Conservation (phyloP, 1,140 invertebrate species). For the Lordiphosa clarofinis region DNA sequence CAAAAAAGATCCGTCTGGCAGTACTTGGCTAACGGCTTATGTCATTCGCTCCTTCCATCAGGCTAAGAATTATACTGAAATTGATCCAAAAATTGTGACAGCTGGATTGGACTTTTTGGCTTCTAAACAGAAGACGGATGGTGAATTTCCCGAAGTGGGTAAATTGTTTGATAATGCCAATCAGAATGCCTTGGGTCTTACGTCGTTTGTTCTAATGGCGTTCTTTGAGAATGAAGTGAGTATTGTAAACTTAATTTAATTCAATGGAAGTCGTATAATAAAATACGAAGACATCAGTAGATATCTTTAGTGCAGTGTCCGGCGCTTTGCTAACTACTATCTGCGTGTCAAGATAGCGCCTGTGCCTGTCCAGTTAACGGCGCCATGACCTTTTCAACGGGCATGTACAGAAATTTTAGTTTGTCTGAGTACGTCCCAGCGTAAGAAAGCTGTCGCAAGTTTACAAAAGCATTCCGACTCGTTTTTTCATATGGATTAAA, state of each 20-base stretch:
- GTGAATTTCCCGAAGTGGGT: constrained; percentile 90
- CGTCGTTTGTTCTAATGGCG: constrained; percentile 90
- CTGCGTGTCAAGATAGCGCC: too few species aligned
- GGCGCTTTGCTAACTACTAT: too few species aligned
- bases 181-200: constrained; percentile 85
- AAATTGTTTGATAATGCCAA: constrained; percentile 81
- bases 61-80: constrained; percentile 88
- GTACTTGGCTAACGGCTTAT: constrained; percentile 95
- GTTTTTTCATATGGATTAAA: too few species aligned
- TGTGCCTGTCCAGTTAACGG: too few species aligned
- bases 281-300: too few species aligned
- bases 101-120: constrained; percentile 90
- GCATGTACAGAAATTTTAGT: too few species aligned
- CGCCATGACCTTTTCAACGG: too few species aligned
- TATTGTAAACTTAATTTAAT: constrained; percentile 1
- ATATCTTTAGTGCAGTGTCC: too few species aligned
- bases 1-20: constrained; percentile 87
- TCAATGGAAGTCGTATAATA: too few species aligned
- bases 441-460: too few species aligned
- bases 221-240: constrained; percentile 87
- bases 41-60: constrained; percentile 93
- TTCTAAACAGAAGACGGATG: constrained; percentile 82
- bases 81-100: constrained; percentile 87
- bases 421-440: too few species aligned
- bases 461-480: too few species aligned